A percentile compares a stretch with the other conserved stretches of the same genome.
Evolutionary conservation across 2,888 invertebrate genomes (phyloP).

Genomic region (Loripinus fragilis): DNA sequence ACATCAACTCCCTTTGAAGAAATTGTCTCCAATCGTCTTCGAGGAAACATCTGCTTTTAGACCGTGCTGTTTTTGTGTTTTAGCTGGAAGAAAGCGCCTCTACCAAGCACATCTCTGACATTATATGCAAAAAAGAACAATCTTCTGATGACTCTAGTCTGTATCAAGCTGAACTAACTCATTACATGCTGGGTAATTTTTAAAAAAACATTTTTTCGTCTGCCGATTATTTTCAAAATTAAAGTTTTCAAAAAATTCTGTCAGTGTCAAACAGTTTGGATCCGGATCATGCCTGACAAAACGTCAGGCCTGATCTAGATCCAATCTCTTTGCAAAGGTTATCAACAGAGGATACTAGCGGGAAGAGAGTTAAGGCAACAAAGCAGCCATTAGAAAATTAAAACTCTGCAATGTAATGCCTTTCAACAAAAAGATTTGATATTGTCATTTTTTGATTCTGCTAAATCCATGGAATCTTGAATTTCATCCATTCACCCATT

Average conservation of each 20-base stretch:
- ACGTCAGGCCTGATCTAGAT: slow-evolving; percentile 3
- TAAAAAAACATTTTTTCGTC: too few relatives aligned
- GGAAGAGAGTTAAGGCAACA: background rate
- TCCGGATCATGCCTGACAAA: background rate
- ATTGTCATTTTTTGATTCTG: background rate
- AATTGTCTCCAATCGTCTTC: too few relatives aligned
- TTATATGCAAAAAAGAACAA: too few relatives aligned
- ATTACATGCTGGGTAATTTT: too few relatives aligned
- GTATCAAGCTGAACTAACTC: too few relatives aligned
- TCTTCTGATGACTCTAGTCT: too few relatives aligned
- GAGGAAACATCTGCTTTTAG: too few relatives aligned
- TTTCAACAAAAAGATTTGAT: background rate
- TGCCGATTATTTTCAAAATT: too few relatives aligned
- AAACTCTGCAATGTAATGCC: background rate
- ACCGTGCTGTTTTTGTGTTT: too few relatives aligned
- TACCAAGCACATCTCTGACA: too few relatives aligned
- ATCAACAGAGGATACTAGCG: background rate
- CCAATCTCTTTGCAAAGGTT: slow-evolving; percentile 3
- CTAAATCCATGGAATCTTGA: background rate
- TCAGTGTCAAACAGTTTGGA: slow-evolving; percentile 7
- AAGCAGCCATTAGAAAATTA: slow-evolving; percentile 3
- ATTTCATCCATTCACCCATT: background rate
- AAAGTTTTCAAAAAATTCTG: background rate
- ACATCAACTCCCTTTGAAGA: too few relatives aligned
- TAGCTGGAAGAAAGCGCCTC: too few relatives aligned